phyloP scores from a whole-genome alignment of 2,888 invertebrate species.

The Beris morrisii region DNA sequence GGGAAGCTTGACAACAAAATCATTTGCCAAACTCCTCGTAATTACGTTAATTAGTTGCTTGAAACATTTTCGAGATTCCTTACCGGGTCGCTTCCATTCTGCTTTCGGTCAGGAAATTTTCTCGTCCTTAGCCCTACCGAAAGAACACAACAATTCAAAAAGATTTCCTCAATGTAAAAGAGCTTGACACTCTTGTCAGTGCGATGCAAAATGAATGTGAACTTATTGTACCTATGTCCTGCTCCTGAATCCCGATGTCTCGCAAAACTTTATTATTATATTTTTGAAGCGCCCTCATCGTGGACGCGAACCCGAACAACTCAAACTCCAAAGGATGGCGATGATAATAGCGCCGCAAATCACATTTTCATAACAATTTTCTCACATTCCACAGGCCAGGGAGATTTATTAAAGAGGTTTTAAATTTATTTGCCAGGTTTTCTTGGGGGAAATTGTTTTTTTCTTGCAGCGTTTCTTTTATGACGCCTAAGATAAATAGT shows the following conservation, averaged over 20 bases:
- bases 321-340: background rate
- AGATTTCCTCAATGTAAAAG: no score
- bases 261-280: no score
- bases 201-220: no score
- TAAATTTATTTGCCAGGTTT: background rate
- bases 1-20: no score
- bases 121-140: no score
- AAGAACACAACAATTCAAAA: no score
- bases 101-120: no score
- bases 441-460: background rate
- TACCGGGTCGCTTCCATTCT: no score
- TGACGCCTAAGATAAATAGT: slow-evolving; percentile 22
- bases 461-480: background rate
- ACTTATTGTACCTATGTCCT: background rate
- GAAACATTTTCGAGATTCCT: slow-evolving; percentile 22
- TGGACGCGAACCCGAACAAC: no score
- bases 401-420: slow-evolving; percentile 18
- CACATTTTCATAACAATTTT: slow-evolving; percentile 22
- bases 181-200: no score
- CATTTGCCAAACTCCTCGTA: slow-evolving; percentile 4
- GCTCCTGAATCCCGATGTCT: slow-evolving; percentile 18
- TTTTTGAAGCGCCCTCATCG: no score
- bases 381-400: background rate
- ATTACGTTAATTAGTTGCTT: slow-evolving; percentile 28
- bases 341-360: slow-evolving; percentile 21